Base-by-base conservation (phyloP, 2,888 invertebrate species). In the Elegia similella region DNA sequence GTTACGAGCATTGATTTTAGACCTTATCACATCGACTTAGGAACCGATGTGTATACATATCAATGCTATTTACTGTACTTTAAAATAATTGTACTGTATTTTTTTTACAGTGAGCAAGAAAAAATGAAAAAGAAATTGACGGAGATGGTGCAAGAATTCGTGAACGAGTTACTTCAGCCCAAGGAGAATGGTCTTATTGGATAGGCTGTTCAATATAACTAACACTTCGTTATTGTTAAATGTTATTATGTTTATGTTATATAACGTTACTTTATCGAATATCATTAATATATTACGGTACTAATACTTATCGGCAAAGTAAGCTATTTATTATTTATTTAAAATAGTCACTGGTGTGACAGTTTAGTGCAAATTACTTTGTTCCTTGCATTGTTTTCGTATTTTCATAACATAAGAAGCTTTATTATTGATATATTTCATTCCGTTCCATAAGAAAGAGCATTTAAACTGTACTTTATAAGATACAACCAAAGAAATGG, bases 131-230 rank as follows among this genome's bases (percentile, higher is more conserved):
- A 68, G 1, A 94, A 93, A 58, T 86, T 97, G 7, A 88, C 93
- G 15, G 93, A 94, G 67, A 96, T 98, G 94, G 95, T 98, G 0
- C 84, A 93, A 32, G 95, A 94, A 32, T 94, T 98, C 64, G 93
- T 97, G 1, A 92, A 94, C 15, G 96, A 98, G 73, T 94, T 98
- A 67, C 92, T 98, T 55, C 94, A 97, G 77, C 98, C 98, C 0
- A 88, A 93, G 64, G 82, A 93, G 67, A 95, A 97, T 79, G 88
- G 86, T 1, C 70, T 89, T 1, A 65, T 82, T 16, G 76, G 72
- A 1, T 80, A 68, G 6, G 7, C 7, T 1, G 3, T 16, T 34
- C 0, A 15, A 17, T 46, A 46, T 17, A 23, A 46, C 12, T 46
- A 10, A 1, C 12, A 10, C 2, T 12, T 38, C n/a, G 38, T 38